Evolutionary conservation across 2,797 vertebrate genomes (phyloP).

Genomic region (Phylloscopus collybita): DNA sequence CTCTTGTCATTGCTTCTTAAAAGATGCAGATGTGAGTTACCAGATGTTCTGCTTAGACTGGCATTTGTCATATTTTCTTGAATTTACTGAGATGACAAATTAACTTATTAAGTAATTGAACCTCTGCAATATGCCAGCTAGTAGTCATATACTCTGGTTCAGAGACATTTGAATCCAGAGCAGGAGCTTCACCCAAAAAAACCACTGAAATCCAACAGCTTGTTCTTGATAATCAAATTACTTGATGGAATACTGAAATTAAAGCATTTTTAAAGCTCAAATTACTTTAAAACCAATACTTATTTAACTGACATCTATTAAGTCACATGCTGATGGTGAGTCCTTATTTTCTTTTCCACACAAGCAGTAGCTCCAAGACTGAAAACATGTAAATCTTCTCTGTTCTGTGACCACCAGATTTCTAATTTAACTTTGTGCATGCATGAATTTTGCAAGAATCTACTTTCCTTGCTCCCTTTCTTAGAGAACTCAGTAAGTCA

Average conservation of each 20-base stretch:
- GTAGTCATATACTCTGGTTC: neutral
- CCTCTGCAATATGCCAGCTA: neutral
- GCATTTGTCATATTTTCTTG: neutral
- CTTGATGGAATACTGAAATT: neutral
- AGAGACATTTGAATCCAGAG: neutral
- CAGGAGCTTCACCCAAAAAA: conserved; percentile 17
- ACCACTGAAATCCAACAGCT: neutral
- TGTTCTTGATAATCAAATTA: conserved; percentile 33
- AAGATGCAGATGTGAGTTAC: neutral
- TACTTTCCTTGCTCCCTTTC: neutral
- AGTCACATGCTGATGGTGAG: neutral
- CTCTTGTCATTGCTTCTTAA: neutral
- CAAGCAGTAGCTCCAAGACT: neutral
- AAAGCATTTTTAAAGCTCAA: neutral
- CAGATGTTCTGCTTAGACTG: neutral
- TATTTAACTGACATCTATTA: neutral
- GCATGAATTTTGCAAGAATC: neutral
- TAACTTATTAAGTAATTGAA: neutral
- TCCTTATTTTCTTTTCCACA: conserved; percentile 8
- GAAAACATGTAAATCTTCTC: neutral
- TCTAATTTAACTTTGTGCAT: neutral
- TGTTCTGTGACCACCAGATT: neutral
- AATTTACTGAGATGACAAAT: neutral
- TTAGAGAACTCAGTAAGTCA: neutral
- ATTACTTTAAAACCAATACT: conserved; percentile 6